These are phyloP conservation scores for Scortum barcoo DNA, from an alignment of 2,113 vertebrate genomes.

Conservation along the genomic window DNA sequence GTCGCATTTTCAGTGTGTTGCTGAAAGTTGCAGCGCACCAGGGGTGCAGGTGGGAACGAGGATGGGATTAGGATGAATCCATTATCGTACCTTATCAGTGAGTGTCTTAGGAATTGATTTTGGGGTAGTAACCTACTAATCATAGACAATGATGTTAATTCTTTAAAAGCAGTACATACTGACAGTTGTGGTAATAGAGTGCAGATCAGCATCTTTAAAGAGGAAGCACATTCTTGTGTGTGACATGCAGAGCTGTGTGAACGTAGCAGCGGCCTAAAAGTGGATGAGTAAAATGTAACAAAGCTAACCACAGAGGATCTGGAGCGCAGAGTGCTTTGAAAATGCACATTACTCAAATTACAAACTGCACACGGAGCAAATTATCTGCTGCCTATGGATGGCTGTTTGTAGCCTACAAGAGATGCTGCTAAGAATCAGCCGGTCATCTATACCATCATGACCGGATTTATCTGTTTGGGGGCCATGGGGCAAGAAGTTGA, in stretches of 20 bases:
- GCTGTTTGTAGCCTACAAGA: neutral
- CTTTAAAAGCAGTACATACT: neutral
- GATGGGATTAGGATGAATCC: neutral
- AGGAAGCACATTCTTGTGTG: neutral
- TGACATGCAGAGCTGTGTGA: neutral
- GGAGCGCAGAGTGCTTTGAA: neutral
- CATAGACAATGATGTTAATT: neutral
- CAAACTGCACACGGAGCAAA: neutral
- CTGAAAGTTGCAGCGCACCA: neutral
- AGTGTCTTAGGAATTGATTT: neutral
- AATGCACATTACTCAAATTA: neutral
- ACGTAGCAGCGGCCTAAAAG: neutral
- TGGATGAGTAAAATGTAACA: neutral
- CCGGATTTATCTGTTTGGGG: too few species aligned
- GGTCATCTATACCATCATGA: too few species aligned
- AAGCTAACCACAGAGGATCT: neutral
- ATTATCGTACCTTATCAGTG: slow-evolving; percentile 9
- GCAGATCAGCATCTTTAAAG: neutral
- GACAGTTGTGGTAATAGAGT: slow-evolving; percentile 5
- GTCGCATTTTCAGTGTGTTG: neutral
- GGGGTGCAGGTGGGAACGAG: neutral
- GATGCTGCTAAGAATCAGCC: neutral
- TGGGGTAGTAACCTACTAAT: neutral
- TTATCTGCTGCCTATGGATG: neutral
- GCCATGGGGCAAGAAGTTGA: too few species aligned